Evolutionary conservation across 2,888 invertebrate species (phyloP), one percentile per base, ranked within the genome.

Genomic region (Drosophila gaucha): DNA sequence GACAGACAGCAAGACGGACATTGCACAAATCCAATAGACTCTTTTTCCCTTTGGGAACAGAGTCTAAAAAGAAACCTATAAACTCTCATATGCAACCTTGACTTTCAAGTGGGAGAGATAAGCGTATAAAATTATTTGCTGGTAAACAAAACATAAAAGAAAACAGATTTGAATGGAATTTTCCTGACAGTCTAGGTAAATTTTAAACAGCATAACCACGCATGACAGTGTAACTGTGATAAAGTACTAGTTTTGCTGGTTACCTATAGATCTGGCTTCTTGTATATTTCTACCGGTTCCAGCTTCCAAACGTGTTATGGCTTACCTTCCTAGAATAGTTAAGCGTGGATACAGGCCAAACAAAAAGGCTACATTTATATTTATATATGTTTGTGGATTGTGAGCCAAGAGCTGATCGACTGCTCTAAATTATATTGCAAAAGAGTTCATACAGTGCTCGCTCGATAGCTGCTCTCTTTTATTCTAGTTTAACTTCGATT

Each of bases 381-480:
- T 14, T n/a, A 22, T 8, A 41, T 24, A 38, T 26, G 22, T 16
- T 24, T n/a, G n/a, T 14, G 18, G 30, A 36, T 3, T 41, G 24
- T 20, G 10, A 18, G 10, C 6, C 26, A 2, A 36, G 22, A n/a
- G 18, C 50, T 62, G 67, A 68, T 74, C 22, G 31, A 67, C 50
- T 35, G 9, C 14, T 28, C 38, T 18, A 30, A 14, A 39, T 41
- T 24, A 18, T 51, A 51, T 66, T 66, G 58, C 65, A 57, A 51
- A 35, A 41, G 47, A 22, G n/a, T 30, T 8, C n/a, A 8, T 47
- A 44, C 20, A n/a, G 14, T 24, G 8, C 22, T 43, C 47, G 3
- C 20, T 33, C 18, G 9, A 18, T 18, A 20, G 20, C 14, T 16
- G 6, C 6, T 6, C 14, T 33, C n/a, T n/a, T n/a, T n/a, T n/a